phyloP scores from a whole-genome alignment of 1,140 invertebrate genomes.

The Dendroctonus ponderosae region DNA sequence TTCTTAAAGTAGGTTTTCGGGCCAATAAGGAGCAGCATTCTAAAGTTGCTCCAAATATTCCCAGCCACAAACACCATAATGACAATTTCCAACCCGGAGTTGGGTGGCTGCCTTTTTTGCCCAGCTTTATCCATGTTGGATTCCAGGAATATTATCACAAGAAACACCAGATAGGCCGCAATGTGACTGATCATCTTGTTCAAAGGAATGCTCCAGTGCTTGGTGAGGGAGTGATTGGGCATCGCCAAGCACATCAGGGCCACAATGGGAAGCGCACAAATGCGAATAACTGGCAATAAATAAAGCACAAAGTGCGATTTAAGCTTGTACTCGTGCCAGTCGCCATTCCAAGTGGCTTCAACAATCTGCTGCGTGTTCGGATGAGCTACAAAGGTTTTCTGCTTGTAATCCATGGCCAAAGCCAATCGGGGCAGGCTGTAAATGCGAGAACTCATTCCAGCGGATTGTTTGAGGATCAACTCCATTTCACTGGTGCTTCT shows the following conservation, averaged over 20 bases:
- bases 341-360: conserved; percentile 54
- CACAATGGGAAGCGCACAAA: conserved; percentile 54
- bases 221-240: conserved; percentile 51
- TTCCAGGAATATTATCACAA: conserved; percentile 59
- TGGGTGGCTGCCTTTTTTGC: conserved; percentile 56
- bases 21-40: conserved; percentile 56
- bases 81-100: conserved; percentile 53
- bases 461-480: conserved; percentile 58
- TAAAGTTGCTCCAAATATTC: conserved; percentile 52
- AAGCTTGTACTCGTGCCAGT: conserved; percentile 58
- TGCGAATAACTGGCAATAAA: conserved; percentile 47
- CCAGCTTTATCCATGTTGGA: conserved; percentile 57
- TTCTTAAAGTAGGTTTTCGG: conserved; percentile 53
- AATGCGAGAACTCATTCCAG: conserved; percentile 47
- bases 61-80: conserved; percentile 53
- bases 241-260: conserved; percentile 49
- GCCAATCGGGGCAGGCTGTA: conserved; percentile 62
- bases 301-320: conserved; percentile 48
- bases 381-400: conserved; percentile 74
- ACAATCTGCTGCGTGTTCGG: conserved; percentile 67
- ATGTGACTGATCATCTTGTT: conserved; percentile 61
- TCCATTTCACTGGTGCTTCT: conserved; percentile 68
- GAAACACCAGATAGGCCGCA: conserved; percentile 63
- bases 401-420: conserved; percentile 68
- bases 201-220: conserved; percentile 54